Evolutionary conservation across 1,140 invertebrate species (phyloP), one percentile per base, ranked within the genome.

Genomic region (Drosophila equinoxialis): DNA sequence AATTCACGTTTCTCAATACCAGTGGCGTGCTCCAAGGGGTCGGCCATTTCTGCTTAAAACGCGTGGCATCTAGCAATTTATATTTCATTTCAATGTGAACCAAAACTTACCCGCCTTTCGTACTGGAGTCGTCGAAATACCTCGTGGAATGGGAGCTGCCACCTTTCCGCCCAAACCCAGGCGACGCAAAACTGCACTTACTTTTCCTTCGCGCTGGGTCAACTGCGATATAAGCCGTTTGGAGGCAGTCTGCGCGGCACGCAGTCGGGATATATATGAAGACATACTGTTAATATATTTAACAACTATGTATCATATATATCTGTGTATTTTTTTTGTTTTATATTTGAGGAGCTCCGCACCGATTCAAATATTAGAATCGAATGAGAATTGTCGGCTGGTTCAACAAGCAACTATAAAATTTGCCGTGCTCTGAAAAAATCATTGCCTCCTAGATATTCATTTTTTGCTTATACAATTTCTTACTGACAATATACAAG

Each of bases 1-100:
- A 98, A 91, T 93, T 99, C 97, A 74, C 95, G 95, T 92, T 97
- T 97, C 89, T 98, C 98, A 14, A 97, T 85, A 67, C 98, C 98
- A 65, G 97, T 98, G 0, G 97, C 96, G 92, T 97, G 96, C 77
- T 99, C 98, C 61, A 98, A 83, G 13, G 96, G 96, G 91, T 98
- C 97, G 3, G 96, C 92, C 93, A 97, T 94, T 26, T 65, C 90
- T 91, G 23, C 37, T 41, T 3, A 7, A 35, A 0, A 30, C 30
- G 5, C 17, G 17, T 23, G 30, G 6, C 5, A 55, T 20, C 11
- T n/a, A 20, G 26, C 6, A 1, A 11, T 51, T 8, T 84, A 93
- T 93, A 35, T 48, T 48, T 11, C 0, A 6, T 6, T 23, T 1
- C 13, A 2, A n/a, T 39, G 8, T 1, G 13, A 7, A 6, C 10